These are phyloP conservation scores for Anthoptus insignis DNA, from an alignment of 2,888 invertebrate species.

Conservation along the genomic window DNA sequence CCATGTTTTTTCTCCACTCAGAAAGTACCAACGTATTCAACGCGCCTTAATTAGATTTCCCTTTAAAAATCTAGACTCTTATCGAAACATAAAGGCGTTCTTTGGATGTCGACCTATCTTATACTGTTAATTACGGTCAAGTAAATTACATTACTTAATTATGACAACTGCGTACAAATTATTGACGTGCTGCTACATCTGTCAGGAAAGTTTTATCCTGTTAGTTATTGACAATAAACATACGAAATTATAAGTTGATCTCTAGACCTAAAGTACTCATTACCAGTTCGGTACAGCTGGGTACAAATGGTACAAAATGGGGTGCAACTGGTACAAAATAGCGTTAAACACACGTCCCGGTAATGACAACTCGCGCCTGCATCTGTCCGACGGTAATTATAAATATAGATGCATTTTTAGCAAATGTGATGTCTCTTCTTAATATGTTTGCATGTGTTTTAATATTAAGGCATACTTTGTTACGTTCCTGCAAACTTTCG, in stretches of 20 bases:
- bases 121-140: too few species aligned
- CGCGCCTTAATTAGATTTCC: too few species aligned
- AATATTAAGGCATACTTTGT: too few species aligned
- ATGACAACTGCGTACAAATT: background rate
- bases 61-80: too few species aligned
- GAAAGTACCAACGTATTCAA: too few species aligned
- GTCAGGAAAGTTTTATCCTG: background rate
- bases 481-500: too few species aligned
- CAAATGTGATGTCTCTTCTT: slow-evolving; percentile 15
- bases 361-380: slow-evolving; percentile 28
- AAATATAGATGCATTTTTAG: slow-evolving; percentile 30
- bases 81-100: too few species aligned
- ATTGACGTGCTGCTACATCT: background rate
- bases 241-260: background rate
- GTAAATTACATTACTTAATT: background rate
- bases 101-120: too few species aligned
- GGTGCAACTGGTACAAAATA: too few species aligned
- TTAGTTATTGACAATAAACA: background rate
- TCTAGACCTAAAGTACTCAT: slow-evolving; percentile 20
- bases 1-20: too few species aligned
- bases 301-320: slow-evolving; percentile 1
- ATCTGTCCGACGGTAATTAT: slow-evolving; percentile 30
- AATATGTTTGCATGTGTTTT: too few species aligned
- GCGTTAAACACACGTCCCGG: slow-evolving; percentile 18
- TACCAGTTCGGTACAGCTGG: slow-evolving; percentile 14